These are phyloP conservation scores for Dipus sagitta DNA, from an alignment of 2,797 vertebrate genomes.

Conservation along the genomic window DNA sequence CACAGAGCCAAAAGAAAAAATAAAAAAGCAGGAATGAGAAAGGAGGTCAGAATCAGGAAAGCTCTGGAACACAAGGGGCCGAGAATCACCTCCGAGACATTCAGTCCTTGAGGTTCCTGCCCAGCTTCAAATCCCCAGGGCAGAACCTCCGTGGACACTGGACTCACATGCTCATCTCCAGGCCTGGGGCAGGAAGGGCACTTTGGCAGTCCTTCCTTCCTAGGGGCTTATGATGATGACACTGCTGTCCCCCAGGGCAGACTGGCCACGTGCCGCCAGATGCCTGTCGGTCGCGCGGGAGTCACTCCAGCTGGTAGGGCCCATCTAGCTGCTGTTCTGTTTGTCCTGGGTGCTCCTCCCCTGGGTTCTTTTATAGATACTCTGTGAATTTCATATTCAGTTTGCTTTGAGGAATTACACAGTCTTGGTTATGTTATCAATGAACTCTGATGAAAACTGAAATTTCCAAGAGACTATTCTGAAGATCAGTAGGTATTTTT, in stretches of 20 bases:
- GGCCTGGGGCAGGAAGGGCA: background rate
- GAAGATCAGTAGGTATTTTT: slow-evolving; percentile 7
- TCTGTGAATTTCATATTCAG: background rate
- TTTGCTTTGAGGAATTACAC: background rate
- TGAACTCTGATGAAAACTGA: slow-evolving; percentile 15
- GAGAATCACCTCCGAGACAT: background rate
- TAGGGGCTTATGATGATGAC: background rate
- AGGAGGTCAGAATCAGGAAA: background rate
- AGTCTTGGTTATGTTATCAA: background rate
- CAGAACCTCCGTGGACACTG: too few relatives aligned
- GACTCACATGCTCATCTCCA: background rate
- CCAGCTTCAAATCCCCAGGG: background rate
- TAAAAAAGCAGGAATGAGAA: background rate
- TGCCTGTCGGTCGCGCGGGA: rapidly evolving
- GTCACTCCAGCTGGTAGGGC: background rate
- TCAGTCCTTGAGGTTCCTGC: background rate
- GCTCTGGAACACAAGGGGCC: background rate
- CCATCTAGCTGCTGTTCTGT: background rate
- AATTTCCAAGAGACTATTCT: background rate
- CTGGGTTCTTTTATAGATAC: background rate
- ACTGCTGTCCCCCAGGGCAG: too few relatives aligned
- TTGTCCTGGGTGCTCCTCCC: background rate
- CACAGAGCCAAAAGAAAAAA: background rate
- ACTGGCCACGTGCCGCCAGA: background rate
- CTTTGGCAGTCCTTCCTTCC: too few relatives aligned